Conservation (phyloP, 2,113 vertebrate genomes). For the Petrocephalus microphthalmus region DNA sequence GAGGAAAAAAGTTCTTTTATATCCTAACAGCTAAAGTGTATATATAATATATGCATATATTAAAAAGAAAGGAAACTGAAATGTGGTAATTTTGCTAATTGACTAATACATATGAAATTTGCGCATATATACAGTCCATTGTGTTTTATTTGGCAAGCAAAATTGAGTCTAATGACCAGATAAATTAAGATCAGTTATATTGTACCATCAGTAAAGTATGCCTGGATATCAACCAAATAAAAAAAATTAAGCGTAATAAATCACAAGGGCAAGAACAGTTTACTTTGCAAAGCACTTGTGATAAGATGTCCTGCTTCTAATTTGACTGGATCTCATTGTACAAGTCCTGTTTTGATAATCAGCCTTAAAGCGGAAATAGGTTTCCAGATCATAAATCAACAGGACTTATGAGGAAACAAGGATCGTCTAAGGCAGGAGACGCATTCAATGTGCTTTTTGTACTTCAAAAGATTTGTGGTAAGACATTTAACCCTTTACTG, state of each 20-base stretch:
- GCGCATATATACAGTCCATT: slow-evolving; percentile 13
- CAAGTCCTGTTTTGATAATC: neutral
- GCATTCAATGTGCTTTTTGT: neutral
- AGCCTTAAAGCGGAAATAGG: neutral
- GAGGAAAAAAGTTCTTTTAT: neutral
- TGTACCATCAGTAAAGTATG: neutral
- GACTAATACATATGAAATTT: slow-evolving; percentile 13
- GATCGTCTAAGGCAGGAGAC: neutral
- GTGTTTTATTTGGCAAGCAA: neutral
- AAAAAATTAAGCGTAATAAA: neutral
- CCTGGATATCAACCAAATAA: neutral
- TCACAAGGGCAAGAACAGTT: neutral
- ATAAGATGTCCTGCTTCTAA: neutral
- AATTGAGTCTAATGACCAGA: slow-evolving; percentile 1
- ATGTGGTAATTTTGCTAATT: slow-evolving; percentile 15
- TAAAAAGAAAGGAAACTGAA: slow-evolving; percentile 1
- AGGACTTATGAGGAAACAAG: neutral
- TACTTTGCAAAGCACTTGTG: neutral
- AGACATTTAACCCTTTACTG: neutral
- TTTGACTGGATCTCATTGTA: neutral
- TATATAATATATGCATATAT: slow-evolving; percentile 4
- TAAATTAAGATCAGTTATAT: neutral
- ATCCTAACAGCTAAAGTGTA: neutral
- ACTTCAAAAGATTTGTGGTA: neutral
- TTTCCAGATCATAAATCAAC: neutral